Conservation (phyloP, 2,113 vertebrate species). For the Perognathus longimembris region DNA sequence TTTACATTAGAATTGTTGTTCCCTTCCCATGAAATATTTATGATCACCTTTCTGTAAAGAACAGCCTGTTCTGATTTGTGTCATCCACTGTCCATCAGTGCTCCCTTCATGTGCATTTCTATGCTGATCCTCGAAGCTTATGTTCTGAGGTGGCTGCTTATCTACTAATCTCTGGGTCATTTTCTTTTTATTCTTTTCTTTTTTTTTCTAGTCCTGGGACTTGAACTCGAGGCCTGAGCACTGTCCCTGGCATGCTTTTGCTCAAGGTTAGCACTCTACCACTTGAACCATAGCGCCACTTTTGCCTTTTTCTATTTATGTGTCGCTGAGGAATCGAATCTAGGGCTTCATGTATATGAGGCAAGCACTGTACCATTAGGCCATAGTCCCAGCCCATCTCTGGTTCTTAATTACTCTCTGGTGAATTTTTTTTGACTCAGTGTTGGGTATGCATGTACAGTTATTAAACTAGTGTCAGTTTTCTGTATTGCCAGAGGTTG, state of each 20-base stretch:
- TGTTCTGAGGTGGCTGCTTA: not conserved
- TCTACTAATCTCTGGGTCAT: not conserved
- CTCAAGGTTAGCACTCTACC: too few relatives aligned
- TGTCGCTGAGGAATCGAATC: too few relatives aligned
- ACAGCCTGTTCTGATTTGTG: not conserved
- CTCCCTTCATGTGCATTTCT: rapidly evolving
- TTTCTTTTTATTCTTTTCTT: too few relatives aligned
- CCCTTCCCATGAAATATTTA: not conserved
- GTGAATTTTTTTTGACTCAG: not conserved
- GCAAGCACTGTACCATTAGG: too few relatives aligned
- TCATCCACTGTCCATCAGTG: rapidly evolving
- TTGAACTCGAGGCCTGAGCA: too few relatives aligned
- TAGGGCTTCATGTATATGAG: too few relatives aligned
- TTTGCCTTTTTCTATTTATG: too few relatives aligned
- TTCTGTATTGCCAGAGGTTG: not conserved
- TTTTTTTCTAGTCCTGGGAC: too few relatives aligned
- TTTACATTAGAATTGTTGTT: not conserved
- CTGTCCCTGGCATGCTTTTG: too few relatives aligned
- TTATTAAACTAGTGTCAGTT: not conserved
- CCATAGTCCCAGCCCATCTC: too few relatives aligned
- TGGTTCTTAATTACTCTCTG: not conserved
- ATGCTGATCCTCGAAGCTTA: not conserved
- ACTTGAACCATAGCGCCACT: too few relatives aligned
- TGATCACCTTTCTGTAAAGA: not conserved
- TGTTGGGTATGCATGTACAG: not conserved